Evolutionary conservation across 2,113 vertebrate species (phyloP), one percentile per base, ranked within the genome.

Genomic region (Thryonomys swinderianus): DNA sequence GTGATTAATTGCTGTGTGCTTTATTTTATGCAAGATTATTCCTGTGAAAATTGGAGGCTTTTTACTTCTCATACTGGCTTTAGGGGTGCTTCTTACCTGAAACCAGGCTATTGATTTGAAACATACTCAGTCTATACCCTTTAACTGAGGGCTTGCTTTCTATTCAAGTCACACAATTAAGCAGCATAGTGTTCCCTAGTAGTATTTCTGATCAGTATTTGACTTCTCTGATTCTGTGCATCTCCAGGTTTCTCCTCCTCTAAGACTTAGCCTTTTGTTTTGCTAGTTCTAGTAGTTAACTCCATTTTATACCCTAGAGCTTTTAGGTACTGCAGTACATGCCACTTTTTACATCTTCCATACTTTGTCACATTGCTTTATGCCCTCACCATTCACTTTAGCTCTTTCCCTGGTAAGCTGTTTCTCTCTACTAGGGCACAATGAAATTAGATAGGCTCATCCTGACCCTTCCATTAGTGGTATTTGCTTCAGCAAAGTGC

Each of bases 21-120:
- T 37, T 55, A 69, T 90, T 94, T 88, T 88, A 37, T 88, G 40
- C 14, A 66, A 16, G 57, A 21, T 76, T 66, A 88, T 79, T 95
- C 78, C 79, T 76, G 0, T 94, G 51, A 71, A n/a, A 85, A 88
- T 69, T 81, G n/a, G 48, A 82, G 53, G 23, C 20, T 80, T 90
- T 74, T 89, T 89, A 25, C 25, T 88, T 90, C 30, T 88, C 21
- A 62, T 4, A 5, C 20, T 74, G 71, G 21, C 7, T 92, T 23
- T 25, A 78, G 57, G 2, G 27, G 53, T 42, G 6, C 88, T 93
- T 86, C 23, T 42, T 85, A 18, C 53, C 17, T 86, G 37, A 93
- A 95, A 93, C 34, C 30, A 93, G 48, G 40, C 37, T n/a, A 62
- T 57, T 37, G 14, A 18, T 79, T 91, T 55, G 42, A 48, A 86